Evolutionary conservation across 2,113 vertebrate species (phyloP).

Genomic region (Kryptolebias marmoratus): DNA sequence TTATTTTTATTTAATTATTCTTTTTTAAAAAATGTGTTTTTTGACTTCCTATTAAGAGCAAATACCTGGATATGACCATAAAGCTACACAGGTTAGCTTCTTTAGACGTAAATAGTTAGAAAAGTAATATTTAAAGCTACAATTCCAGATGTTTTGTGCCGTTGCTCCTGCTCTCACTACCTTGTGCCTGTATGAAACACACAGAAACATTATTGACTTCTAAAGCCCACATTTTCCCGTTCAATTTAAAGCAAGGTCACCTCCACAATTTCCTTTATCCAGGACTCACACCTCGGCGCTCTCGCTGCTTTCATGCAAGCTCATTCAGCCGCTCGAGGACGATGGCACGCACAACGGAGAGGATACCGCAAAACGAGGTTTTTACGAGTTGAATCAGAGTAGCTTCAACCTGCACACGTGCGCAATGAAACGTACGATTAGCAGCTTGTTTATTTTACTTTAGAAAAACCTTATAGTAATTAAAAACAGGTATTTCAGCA

Average conservation of each 20-base stretch:
- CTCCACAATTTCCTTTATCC: constrained; percentile 48
- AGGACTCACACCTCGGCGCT: constrained; percentile 6
- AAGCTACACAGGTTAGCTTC: not conserved
- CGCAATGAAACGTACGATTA: not conserved
- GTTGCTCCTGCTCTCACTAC: not conserved
- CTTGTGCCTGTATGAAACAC: constrained; percentile 1
- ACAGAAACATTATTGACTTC: not conserved
- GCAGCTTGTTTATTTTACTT: not conserved
- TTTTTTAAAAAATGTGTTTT: too few relatives aligned
- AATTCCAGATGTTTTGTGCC: not conserved
- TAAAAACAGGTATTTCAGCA: constrained; percentile 10
- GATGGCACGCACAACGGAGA: not conserved
- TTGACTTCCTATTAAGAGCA: too few relatives aligned
- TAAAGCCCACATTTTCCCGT: rapidly evolving
- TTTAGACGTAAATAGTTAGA: not conserved
- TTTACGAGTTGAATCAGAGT: not conserved
- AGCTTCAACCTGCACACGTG: not conserved
- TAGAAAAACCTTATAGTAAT: constrained; percentile 6
- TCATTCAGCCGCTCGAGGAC: constrained; percentile 4
- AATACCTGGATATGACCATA: not conserved
- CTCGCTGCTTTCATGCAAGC: constrained; percentile 12
- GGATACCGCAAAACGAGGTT: not conserved
- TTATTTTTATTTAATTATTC: too few relatives aligned
- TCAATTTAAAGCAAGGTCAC: constrained; percentile 34
- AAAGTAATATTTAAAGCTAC: not conserved